Conservation (phyloP, 2,888 invertebrate genomes). For the Schizaphis graminum region DNA sequence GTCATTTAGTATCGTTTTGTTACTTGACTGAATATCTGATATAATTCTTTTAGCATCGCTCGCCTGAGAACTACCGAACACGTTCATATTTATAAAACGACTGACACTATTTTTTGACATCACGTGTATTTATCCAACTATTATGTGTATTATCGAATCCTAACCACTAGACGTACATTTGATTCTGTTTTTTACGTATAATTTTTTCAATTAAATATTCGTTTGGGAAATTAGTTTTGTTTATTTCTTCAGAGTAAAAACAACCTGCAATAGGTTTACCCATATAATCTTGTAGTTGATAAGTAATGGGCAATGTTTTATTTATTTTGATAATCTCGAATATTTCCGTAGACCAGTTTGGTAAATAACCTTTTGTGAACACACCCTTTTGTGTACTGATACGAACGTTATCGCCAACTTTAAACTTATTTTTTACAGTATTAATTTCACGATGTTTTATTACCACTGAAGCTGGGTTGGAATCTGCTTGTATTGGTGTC, state of each 20-base stretch:
- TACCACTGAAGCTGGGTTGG: neutral
- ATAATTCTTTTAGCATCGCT: neutral
- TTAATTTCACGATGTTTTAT: neutral
- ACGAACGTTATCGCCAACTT: constrained; percentile 70
- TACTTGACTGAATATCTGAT: too few relatives aligned
- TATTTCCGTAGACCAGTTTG: constrained; percentile 69
- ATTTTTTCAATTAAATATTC: constrained; percentile 59
- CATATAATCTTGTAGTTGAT: constrained; percentile 39
- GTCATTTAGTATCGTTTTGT: too few relatives aligned
- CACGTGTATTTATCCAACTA: constrained; percentile 51
- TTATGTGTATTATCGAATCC: too few relatives aligned
- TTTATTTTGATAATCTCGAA: constrained; percentile 69
- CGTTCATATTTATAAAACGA: neutral
- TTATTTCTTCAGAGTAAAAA: constrained; percentile 63
- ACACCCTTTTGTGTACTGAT: too few relatives aligned
- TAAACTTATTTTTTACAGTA: constrained; percentile 67
- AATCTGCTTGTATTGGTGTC: constrained; percentile 68
- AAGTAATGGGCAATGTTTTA: constrained; percentile 67
- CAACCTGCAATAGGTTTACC: constrained; percentile 1
- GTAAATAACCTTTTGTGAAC: constrained; percentile 70
- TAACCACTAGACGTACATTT: constrained; percentile 59
- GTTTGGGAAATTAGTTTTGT: constrained; percentile 54
- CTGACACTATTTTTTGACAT: neutral
- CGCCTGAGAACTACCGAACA: too few relatives aligned
- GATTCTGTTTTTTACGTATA: neutral